Base-by-base conservation (phyloP, 2,113 vertebrate species). In the Arenaria interpres region DNA sequence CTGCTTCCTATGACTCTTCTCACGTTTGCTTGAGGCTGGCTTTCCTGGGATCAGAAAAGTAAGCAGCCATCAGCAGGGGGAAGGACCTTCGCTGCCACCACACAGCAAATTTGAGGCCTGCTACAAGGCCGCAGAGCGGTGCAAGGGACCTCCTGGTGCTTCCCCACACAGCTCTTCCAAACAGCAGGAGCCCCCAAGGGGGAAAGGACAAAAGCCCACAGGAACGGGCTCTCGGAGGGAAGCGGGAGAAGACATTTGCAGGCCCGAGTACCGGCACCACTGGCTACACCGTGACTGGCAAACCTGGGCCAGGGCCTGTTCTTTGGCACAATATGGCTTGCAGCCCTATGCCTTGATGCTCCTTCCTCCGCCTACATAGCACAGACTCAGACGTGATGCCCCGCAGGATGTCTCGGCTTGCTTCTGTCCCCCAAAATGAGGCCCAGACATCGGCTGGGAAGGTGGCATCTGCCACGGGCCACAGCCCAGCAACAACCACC, bases 331-430 rank as follows among this genome's bases (percentile, higher is more conserved):
- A 69, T 8, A 9, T 4, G 37, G 73, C 39, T 35, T 53, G 62
- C 37, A 63, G 30, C 48, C 8, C 16, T 12, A 18, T 3, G 9
- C 43, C 53, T n/a, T 1, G 2, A 24, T 33, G 25, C 27, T 85
- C 56, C 22, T 71, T 80, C 48, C 25, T 53, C 43, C 16, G 4
- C 18, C 18, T 32, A 6, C 14, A 5, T 1, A 41, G n/a, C 37
- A 41, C 30, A n/a, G 23, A 12, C 17, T 54, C 20, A 14, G 4
- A n/a, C 19, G 14, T 4, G 10, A 17, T 33, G 69, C 51, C 33
- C 59, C 67, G 41, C 0, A 1, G n/a, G 53, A 56, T 1, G 0
- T 28, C 53, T 56, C 5, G 43, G 41, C 39, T 30, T 79, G 39
- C 25, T 62, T 46, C 53, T 35, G 13, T 64, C 27, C 17, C 41